These are phyloP conservation scores for Xanthia icteritia DNA, from an alignment of 2,888 invertebrate species.

Conservation along the genomic window DNA sequence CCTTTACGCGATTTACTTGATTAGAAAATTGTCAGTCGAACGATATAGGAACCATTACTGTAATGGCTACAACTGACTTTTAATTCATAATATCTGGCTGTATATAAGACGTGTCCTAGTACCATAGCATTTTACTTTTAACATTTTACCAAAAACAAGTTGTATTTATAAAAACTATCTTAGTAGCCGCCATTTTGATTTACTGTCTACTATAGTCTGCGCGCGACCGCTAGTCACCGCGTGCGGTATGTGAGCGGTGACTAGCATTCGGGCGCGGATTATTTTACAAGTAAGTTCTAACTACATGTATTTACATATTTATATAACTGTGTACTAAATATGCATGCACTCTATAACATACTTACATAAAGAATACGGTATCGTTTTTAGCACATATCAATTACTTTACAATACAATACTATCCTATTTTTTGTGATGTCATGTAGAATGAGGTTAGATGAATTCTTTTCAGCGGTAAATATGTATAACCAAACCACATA, in stretches of 20 bases:
- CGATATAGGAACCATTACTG: neutral
- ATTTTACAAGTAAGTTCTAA: constrained; percentile 27
- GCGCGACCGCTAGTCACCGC: too few species aligned
- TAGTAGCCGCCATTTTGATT: constrained; percentile 48
- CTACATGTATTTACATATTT: constrained; percentile 28
- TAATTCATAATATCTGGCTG: neutral
- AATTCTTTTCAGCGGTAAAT: neutral
- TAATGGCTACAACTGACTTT: neutral
- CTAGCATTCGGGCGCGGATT: too few species aligned
- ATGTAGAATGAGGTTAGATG: constrained; percentile 13
- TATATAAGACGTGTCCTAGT: neutral
- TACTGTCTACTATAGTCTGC: neutral
- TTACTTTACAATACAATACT: constrained; percentile 15
- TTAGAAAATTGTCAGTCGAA: neutral
- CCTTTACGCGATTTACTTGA: neutral
- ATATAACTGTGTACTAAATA: constrained; percentile 9
- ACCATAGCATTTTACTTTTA: constrained; percentile 13
- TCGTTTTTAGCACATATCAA: neutral
- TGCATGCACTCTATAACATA: constrained; percentile 1
- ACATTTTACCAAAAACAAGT: constrained; percentile 27
- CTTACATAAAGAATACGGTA: neutral
- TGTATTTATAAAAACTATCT: constrained; percentile 17
- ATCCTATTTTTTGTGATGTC: constrained; percentile 9
- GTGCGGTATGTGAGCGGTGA: too few species aligned
- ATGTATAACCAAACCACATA: neutral